Conservation (phyloP, 2,797 vertebrate species). For the Platalea minor region DNA sequence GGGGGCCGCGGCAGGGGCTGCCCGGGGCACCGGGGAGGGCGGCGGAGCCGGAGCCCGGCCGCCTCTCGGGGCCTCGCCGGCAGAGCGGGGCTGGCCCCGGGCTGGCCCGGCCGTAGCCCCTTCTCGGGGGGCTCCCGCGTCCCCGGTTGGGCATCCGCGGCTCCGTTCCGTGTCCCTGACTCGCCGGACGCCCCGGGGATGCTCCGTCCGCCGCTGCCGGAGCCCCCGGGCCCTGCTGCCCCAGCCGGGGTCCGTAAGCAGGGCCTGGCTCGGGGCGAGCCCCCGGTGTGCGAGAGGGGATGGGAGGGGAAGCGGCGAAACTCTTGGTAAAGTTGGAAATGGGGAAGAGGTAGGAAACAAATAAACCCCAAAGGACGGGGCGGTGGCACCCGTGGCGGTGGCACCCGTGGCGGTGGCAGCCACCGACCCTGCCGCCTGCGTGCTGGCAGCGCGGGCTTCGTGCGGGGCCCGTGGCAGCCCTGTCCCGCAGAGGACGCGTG, state of each 20-base stretch:
- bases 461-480: neutral
- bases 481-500: neutral
- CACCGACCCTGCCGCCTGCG: neutral
- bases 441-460: neutral
- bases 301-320: neutral
- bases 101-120: neutral
- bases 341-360: neutral
- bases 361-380: neutral
- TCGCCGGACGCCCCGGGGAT: neutral
- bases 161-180: neutral
- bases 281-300: neutral
- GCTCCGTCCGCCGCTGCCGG: neutral
- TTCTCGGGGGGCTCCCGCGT: neutral
- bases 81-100: neutral
- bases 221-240: neutral
- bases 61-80: neutral
- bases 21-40: neutral
- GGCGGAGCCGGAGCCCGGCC: neutral
- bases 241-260: neutral
- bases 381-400: neutral
- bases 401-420: neutral
- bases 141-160: no score
- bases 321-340: neutral
- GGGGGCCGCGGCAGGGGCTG: neutral
- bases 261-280: neutral